A percentile compares a stretch with the other conserved stretches of the same genome.
These are phyloP conservation scores for Philonicus albiceps DNA, from an alignment of 2,888 invertebrate genomes.

Conservation along the genomic window DNA sequence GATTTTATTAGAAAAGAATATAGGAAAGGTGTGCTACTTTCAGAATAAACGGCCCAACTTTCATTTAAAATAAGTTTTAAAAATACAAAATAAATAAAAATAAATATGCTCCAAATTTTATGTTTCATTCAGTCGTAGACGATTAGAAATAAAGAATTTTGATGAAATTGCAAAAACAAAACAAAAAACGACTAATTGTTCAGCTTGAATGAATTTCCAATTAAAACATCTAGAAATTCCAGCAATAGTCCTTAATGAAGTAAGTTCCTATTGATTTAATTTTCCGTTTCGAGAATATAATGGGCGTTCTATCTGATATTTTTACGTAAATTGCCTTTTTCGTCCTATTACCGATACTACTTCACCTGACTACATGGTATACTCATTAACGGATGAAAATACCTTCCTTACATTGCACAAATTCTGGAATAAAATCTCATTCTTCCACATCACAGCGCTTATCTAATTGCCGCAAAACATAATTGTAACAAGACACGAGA, in stretches of 20 bases:
- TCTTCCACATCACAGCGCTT: not conserved
- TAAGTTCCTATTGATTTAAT: not conserved
- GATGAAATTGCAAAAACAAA: not conserved
- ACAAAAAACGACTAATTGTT: not conserved
- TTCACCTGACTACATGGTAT: not conserved
- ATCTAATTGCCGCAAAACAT: not conserved
- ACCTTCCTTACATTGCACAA: not conserved
- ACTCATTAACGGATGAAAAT: not conserved
- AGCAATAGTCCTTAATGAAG: not conserved
- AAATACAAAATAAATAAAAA: not conserved
- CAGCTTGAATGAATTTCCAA: not conserved
- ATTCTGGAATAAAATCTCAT: not conserved
- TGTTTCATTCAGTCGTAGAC: not conserved
- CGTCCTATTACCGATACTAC: not conserved
- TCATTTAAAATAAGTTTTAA: not conserved
- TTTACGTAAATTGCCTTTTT: not conserved
- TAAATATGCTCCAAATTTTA: not conserved
- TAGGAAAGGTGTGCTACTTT: too few relatives aligned
- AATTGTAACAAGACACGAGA: not conserved
- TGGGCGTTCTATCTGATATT: not conserved
- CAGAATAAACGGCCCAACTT: too few relatives aligned
- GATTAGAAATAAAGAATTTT: not conserved
- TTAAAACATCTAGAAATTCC: not conserved
- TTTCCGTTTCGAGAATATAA: not conserved
- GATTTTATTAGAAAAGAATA: too few relatives aligned